phyloP scores from a whole-genome alignment of 2,797 vertebrate species.

The Leuciscus waleckii region DNA sequence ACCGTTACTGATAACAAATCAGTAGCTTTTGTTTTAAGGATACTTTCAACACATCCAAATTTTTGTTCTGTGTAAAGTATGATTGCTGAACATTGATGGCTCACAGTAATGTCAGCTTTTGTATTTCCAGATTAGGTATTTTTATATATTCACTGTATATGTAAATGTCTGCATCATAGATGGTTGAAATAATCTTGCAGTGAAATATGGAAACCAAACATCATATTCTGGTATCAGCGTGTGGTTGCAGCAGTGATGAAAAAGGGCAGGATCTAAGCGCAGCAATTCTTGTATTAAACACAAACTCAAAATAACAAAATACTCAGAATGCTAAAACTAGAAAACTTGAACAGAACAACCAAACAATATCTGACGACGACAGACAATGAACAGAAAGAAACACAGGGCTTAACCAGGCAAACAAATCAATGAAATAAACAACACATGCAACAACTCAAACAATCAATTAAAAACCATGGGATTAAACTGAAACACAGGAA shows the following conservation, averaged over 20 bases:
- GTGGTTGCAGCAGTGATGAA: not conserved
- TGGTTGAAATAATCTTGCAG: not conserved
- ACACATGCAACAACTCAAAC: not conserved
- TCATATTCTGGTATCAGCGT: not conserved
- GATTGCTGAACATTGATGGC: not conserved
- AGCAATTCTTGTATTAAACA: not conserved
- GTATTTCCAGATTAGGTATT: not conserved
- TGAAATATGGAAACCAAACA: not conserved
- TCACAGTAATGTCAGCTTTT: constrained; percentile 20
- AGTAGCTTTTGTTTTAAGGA: constrained; percentile 14
- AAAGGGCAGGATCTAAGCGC: not conserved
- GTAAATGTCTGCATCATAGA: not conserved
- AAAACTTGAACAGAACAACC: not conserved
- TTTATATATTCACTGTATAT: not conserved
- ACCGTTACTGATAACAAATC: constrained; percentile 17
- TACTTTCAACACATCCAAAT: not conserved
- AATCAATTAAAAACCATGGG: not conserved
- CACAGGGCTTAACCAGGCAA: not conserved
- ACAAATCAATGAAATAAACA: not conserved
- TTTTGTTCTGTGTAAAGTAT: not conserved
- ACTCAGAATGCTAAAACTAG: not conserved
- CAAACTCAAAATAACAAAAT: not conserved
- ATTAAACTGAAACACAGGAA: too few relatives aligned
- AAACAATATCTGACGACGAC: not conserved
- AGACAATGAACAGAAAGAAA: not conserved